phyloP scores from a whole-genome alignment of 2,888 invertebrate genomes.

The Pyrrhia umbra region DNA sequence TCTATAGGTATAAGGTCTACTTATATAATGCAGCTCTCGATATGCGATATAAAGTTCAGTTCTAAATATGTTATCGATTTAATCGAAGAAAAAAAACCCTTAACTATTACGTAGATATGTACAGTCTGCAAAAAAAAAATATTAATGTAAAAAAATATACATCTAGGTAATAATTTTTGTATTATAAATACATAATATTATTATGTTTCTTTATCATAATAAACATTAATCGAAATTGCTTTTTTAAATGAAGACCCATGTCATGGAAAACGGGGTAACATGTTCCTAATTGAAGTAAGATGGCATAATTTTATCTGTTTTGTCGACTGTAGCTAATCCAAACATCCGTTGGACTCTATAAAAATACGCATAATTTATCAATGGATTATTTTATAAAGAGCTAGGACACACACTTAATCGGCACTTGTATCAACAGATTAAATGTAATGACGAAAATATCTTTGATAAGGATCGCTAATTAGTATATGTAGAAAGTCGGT shows the following conservation, averaged over 20 bases:
- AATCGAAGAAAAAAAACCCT: too few relatives aligned
- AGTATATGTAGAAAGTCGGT: constrained; percentile 58
- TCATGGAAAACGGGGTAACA: too few relatives aligned
- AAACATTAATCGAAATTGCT: too few relatives aligned
- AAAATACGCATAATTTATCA: constrained; percentile 60
- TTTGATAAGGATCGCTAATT: constrained; percentile 59
- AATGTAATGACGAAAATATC: constrained; percentile 62
- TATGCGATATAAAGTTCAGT: constrained; percentile 59
- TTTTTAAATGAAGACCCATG: too few relatives aligned
- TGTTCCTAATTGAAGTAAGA: not conserved
- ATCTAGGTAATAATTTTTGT: too few relatives aligned
- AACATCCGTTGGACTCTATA: constrained; percentile 36
- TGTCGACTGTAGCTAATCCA: constrained; percentile 30
- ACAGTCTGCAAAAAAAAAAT: too few relatives aligned
- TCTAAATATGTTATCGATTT: too few relatives aligned
- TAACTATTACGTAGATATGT: too few relatives aligned
- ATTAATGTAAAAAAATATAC: too few relatives aligned
- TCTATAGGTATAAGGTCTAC: constrained; percentile 37
- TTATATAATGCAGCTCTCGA: constrained; percentile 53
- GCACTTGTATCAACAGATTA: constrained; percentile 67
- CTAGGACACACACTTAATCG: constrained; percentile 64
- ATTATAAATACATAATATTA: too few relatives aligned
- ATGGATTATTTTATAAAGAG: constrained; percentile 60
- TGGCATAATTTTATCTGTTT: not conserved
- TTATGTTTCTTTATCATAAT: too few relatives aligned